Percentiles rank a stretch among this genome's conserved stretches.
phyloP scores from a whole-genome alignment of 2,888 invertebrate genomes.

The Notodonta dromedarius region DNA sequence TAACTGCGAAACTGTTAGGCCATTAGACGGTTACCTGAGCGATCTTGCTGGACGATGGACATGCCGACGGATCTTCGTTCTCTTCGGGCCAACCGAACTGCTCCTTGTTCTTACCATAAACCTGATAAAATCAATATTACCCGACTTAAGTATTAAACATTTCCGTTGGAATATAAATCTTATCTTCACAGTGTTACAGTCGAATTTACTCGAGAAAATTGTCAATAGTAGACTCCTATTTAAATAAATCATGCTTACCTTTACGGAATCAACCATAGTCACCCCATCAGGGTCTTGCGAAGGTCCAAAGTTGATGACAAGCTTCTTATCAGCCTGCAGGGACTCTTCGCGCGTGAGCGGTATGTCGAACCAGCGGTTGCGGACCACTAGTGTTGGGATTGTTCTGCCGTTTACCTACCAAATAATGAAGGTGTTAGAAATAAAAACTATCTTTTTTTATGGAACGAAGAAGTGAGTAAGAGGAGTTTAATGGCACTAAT shows the following conservation, averaged over 20 bases:
- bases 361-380: constrained; percentile 97
- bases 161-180: background rate
- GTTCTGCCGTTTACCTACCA: constrained; percentile 88
- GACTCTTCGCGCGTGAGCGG: constrained; percentile 97
- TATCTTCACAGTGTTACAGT: background rate
- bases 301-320: constrained; percentile 92
- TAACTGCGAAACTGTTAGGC: background rate
- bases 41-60: constrained; percentile 74
- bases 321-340: constrained; percentile 94
- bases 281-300: constrained; percentile 94
- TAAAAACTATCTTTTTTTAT: no score
- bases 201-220: background rate
- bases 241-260: constrained; percentile 80
- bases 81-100: constrained; percentile 99
- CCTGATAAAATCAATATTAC: constrained; percentile 59
- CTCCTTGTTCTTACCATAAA: constrained; percentile 97
- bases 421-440: background rate
- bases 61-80: constrained; percentile 88
- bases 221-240: no score
- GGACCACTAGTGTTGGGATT: constrained; percentile 88
- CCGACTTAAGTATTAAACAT: background rate
- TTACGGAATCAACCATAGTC: constrained; percentile 96
- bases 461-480: no score
- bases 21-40: constrained; percentile 56
- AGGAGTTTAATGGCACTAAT: no score